Conservation (phyloP, 2,797 vertebrate genomes). For the Hybognathus amarus region DNA sequence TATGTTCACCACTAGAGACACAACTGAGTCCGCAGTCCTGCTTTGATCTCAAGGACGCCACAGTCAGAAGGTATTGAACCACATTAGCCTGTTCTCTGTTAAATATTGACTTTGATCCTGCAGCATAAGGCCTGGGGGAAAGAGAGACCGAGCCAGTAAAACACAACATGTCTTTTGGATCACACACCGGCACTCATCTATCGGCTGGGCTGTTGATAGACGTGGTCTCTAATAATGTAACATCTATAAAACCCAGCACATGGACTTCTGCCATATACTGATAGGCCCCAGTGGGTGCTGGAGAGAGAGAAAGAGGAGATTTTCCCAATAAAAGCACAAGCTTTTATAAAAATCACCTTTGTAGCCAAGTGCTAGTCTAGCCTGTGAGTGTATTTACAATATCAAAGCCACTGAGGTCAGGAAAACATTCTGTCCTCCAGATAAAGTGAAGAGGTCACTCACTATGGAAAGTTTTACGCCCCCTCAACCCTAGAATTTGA, state of each 20-base stretch:
- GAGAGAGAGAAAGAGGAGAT: not conserved
- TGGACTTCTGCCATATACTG: slow-evolving; percentile 8
- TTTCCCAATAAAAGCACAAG: slow-evolving; percentile 5
- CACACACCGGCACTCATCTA: slow-evolving; percentile 37
- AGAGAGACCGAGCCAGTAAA: slow-evolving; percentile 12
- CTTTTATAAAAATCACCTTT: slow-evolving; percentile 20
- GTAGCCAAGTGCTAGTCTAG: slow-evolving; percentile 6
- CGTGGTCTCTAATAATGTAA: slow-evolving; percentile 10
- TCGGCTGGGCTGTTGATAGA: slow-evolving; percentile 19
- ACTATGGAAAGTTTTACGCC: slow-evolving; percentile 14
- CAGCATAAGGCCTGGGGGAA: slow-evolving; percentile 28
- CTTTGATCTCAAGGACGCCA: slow-evolving; percentile 32
- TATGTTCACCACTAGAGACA: not conserved
- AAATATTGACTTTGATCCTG: slow-evolving; percentile 51
- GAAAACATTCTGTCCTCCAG: slow-evolving; percentile 7
- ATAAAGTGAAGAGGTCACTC: slow-evolving; percentile 31
- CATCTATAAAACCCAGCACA: slow-evolving; percentile 7
- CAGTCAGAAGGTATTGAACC: slow-evolving; percentile 30
- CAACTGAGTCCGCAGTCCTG: not conserved
- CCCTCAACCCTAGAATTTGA: not conserved
- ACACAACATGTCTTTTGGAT: slow-evolving; percentile 33
- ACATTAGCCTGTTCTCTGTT: slow-evolving; percentile 42
- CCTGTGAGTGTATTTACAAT: slow-evolving; percentile 17
- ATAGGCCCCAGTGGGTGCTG: not conserved
- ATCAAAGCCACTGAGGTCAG: slow-evolving; percentile 14